Conservation (phyloP, 2,113 vertebrate genomes). For the Macrotus californicus region DNA sequence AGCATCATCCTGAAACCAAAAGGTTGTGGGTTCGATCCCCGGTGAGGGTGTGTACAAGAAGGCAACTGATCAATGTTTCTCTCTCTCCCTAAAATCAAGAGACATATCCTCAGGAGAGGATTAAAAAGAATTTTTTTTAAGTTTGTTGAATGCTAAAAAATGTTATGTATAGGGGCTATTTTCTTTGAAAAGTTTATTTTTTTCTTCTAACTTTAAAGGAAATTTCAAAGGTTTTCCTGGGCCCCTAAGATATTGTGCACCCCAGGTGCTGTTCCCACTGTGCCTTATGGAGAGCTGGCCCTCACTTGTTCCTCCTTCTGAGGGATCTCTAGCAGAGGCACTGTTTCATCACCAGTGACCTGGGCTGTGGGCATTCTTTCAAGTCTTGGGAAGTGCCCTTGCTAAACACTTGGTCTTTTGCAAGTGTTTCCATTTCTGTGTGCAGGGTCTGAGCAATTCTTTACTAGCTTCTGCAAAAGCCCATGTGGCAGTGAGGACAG, state of each 20-base stretch:
- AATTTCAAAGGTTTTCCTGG: neutral
- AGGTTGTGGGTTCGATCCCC: too few relatives aligned
- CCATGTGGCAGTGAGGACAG: neutral
- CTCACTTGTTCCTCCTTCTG: neutral
- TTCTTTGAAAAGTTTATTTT: neutral
- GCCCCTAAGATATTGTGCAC: neutral
- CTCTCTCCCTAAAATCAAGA: too few relatives aligned
- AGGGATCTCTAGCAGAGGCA: too few relatives aligned
- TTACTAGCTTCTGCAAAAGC: neutral
- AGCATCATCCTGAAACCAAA: too few relatives aligned
- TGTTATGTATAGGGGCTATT: neutral
- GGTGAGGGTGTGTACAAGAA: too few relatives aligned
- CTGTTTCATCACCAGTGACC: neutral
- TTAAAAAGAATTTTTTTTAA: too few relatives aligned
- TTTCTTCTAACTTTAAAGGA: neutral
- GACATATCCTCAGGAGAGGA: too few relatives aligned
- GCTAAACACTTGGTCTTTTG: neutral
- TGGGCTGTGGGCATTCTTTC: neutral
- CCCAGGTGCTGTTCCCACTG: neutral
- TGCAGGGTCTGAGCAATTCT: neutral
- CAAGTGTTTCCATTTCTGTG: neutral
- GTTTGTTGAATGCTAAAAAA: neutral
- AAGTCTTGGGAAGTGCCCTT: neutral
- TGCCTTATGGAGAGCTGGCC: neutral
- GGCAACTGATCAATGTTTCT: too few relatives aligned